phyloP scores from a whole-genome alignment of 37 sponge, comb jelly and placozoan genomes.

The Diacarnus erythraeanus region DNA sequence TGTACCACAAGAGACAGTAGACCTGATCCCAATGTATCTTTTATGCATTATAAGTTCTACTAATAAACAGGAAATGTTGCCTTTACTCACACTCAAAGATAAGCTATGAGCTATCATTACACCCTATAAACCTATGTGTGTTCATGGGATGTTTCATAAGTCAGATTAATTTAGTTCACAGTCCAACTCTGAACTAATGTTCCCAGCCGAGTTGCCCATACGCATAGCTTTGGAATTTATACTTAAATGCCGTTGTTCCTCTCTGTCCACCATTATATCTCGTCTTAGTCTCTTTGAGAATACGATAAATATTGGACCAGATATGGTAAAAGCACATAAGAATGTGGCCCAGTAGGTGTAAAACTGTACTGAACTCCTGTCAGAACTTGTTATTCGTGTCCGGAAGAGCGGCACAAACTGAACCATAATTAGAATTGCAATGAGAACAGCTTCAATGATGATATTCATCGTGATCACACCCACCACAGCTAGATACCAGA shows the following conservation, averaged over 20 bases:
- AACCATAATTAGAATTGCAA: constrained; percentile 1
- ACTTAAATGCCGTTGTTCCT: constrained; percentile 15
- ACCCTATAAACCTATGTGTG: no score
- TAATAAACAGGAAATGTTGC: no score
- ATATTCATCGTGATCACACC: constrained; percentile 6
- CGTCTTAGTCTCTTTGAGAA: constrained; percentile 12
- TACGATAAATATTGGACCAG: constrained; percentile 26
- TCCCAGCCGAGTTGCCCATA: neutral
- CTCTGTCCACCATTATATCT: neutral
- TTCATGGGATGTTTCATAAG: no score
- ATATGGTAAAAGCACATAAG: constrained; percentile 19
- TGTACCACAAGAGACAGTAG: no score
- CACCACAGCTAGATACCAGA: neutral
- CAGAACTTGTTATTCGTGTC: neutral
- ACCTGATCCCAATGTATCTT: no score
- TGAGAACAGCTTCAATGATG: neutral
- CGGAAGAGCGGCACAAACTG: constrained; percentile 20
- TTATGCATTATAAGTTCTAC: no score
- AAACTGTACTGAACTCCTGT: constrained; percentile 11
- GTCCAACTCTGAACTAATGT: neutral
- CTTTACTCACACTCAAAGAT: no score
- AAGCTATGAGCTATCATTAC: no score
- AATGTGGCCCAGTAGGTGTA: constrained; percentile 40
- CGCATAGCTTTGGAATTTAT: neutral
- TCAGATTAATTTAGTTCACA: neutral